A percentile compares a stretch with the other conserved stretches of the same genome.
Evolutionary conservation across 2,888 invertebrate species (phyloP).

Genomic region (Ophion slaviceki): DNA sequence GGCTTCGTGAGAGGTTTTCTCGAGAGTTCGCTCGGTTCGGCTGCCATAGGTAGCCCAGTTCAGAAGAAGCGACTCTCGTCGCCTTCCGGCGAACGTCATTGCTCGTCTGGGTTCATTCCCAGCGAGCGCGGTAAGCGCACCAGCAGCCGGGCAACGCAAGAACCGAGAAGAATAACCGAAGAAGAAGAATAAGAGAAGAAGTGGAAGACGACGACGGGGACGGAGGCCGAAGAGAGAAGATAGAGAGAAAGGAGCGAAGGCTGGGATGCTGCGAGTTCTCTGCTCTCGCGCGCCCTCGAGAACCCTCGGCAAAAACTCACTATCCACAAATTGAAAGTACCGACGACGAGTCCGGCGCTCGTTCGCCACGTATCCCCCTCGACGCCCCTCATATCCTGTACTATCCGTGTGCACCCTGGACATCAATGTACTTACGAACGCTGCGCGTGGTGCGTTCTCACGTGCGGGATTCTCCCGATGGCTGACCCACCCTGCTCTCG

Average conservation of each 20-base stretch:
- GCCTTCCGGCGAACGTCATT: constrained; percentile 50
- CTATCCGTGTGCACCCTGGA: constrained; percentile 17
- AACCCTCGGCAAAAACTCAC: constrained; percentile 76
- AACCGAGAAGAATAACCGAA: constrained; percentile 27
- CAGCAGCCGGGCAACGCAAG: constrained; percentile 29
- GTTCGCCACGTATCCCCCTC: constrained; percentile 53
- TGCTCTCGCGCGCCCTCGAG: constrained; percentile 53
- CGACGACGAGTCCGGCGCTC: constrained; percentile 72
- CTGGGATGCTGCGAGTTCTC: constrained; percentile 18
- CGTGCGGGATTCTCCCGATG: constrained; percentile 74
- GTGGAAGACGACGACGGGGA: constrained; percentile 22
- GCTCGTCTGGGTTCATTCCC: constrained; percentile 63
- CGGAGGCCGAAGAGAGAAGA: background rate
- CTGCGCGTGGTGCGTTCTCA: constrained; percentile 72
- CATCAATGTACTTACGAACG: constrained; percentile 63
- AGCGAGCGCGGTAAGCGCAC: constrained; percentile 48
- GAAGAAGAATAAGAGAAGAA: background rate
- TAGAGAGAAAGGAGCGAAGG: constrained; percentile 1
- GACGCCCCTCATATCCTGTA: constrained; percentile 17
- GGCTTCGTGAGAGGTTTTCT: constrained; percentile 41
- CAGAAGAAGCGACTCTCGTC: constrained; percentile 29
- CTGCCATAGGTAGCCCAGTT: constrained; percentile 24
- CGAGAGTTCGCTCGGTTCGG: constrained; percentile 45
- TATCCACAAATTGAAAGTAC: constrained; percentile 79
- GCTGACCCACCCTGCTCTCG: constrained; percentile 73